Conservation (phyloP, 2,888 invertebrate genomes). For the Cactoblastis cactorum region DNA sequence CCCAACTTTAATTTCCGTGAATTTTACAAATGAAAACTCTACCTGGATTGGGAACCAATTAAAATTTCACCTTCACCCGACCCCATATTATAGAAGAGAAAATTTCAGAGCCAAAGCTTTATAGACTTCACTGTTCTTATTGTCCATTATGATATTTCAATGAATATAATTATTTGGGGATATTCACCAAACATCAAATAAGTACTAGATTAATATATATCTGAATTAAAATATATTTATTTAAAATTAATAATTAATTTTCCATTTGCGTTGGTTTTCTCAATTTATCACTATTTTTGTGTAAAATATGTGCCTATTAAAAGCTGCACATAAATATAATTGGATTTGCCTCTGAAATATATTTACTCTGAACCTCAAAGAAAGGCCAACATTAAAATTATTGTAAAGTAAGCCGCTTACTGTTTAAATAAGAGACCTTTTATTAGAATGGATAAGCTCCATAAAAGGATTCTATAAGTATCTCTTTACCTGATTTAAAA, state of each 20-base stretch:
- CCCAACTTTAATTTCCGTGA: slow-evolving; percentile 5
- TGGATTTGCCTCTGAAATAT: neutral
- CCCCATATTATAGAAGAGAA: neutral
- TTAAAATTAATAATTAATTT: too few relatives aligned
- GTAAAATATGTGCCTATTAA: too few relatives aligned
- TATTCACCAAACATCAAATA: too few relatives aligned
- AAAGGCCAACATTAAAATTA: slow-evolving; percentile 46
- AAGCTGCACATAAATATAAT: too few relatives aligned
- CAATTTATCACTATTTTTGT: too few relatives aligned
- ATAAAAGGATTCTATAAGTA: too few relatives aligned
- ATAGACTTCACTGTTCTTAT: neutral
- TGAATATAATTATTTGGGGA: too few relatives aligned
- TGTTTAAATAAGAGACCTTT: slow-evolving; percentile 34
- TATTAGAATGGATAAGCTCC: slow-evolving; percentile 16
- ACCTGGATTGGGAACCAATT: slow-evolving; percentile 8
- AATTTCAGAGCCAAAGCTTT: neutral
- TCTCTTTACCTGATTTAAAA: too few relatives aligned
- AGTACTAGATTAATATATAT: too few relatives aligned
- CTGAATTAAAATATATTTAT: too few relatives aligned
- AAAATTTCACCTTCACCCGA: slow-evolving; percentile 10
- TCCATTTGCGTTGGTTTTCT: too few relatives aligned
- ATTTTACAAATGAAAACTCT: neutral
- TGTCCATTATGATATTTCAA: too few relatives aligned
- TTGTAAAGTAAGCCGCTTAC: slow-evolving; percentile 52
- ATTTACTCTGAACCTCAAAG: neutral